Evolutionary conservation across 2,113 vertebrate species (phyloP).

Genomic region (Hydrolagus affinis): DNA sequence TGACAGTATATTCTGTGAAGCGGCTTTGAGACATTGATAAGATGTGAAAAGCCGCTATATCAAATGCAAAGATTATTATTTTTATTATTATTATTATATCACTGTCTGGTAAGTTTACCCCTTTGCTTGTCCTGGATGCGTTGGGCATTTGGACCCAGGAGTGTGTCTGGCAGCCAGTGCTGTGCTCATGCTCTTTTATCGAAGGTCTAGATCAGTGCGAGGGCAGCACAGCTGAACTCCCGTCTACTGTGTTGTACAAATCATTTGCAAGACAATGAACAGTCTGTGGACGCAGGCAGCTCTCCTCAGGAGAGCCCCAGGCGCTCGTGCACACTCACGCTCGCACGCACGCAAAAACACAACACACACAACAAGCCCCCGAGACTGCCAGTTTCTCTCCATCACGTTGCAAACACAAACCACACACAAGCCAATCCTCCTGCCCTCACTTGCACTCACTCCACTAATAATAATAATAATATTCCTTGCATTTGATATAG

Average conservation of each 20-base stretch:
- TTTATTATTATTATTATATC: too few relatives aligned
- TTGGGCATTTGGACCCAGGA: conserved; percentile 28
- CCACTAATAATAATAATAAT: too few relatives aligned
- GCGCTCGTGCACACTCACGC: neutral
- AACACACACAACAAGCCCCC: neutral
- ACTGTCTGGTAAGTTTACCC: neutral
- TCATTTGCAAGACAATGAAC: conserved; percentile 35
- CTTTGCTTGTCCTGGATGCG: neutral
- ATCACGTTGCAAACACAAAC: neutral
- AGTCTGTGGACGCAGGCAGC: conserved; percentile 36
- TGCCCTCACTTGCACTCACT: neutral
- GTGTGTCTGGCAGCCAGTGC: neutral
- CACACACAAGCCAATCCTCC: neutral
- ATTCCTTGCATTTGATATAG: too few relatives aligned
- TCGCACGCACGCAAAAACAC: neutral
- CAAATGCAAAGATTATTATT: too few relatives aligned
- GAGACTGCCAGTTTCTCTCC: neutral
- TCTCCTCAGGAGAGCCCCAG: conserved; percentile 28
- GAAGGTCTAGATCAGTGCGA: conserved; percentile 34
- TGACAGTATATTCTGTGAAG: too few relatives aligned
- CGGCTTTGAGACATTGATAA: too few relatives aligned
- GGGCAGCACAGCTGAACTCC: conserved; percentile 34
- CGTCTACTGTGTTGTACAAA: conserved; percentile 33
- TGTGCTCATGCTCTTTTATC: conserved; percentile 19
- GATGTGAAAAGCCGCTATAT: too few relatives aligned